These are phyloP conservation scores for Dermochelys coriacea DNA, from an alignment of 2,797 vertebrate genomes.

Conservation along the genomic window DNA sequence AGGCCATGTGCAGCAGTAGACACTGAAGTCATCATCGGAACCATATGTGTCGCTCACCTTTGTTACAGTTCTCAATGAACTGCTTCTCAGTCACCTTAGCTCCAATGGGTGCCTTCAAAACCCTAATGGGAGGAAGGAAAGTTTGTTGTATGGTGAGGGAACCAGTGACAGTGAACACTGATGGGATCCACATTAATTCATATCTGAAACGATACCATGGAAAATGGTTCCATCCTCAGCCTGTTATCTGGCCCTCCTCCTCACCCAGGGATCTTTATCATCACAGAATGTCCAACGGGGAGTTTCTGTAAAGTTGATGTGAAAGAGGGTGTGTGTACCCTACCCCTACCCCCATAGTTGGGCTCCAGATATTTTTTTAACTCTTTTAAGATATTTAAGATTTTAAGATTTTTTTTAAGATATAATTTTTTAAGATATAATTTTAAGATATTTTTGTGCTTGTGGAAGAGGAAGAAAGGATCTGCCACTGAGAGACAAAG, in stretches of 20 bases:
- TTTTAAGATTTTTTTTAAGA: too few relatives aligned
- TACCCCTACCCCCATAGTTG: not conserved
- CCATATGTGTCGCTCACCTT: not conserved
- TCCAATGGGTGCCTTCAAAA: not conserved
- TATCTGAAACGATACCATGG: not conserved
- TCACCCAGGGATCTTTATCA: not conserved
- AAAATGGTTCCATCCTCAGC: not conserved
- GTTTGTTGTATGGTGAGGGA: not conserved
- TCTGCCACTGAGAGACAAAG: not conserved
- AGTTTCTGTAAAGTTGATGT: not conserved
- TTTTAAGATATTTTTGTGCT: too few relatives aligned
- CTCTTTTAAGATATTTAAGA: too few relatives aligned
- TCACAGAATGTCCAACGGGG: not conserved
- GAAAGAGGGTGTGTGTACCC: not conserved
- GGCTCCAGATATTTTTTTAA: not conserved
- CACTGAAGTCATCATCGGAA: not conserved
- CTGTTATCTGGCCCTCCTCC: not conserved
- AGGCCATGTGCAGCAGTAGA: too few relatives aligned
- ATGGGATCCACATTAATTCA: not conserved
- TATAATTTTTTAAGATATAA: too few relatives aligned
- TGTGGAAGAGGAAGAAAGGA: not conserved
- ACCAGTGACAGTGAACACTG: not conserved
- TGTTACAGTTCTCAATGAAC: fast-evolving
- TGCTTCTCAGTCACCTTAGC: not conserved
- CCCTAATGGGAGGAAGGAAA: not conserved